These are phyloP conservation scores for Yponomeuta malinellus DNA, from an alignment of 2,888 invertebrate genomes.

Conservation along the genomic window DNA sequence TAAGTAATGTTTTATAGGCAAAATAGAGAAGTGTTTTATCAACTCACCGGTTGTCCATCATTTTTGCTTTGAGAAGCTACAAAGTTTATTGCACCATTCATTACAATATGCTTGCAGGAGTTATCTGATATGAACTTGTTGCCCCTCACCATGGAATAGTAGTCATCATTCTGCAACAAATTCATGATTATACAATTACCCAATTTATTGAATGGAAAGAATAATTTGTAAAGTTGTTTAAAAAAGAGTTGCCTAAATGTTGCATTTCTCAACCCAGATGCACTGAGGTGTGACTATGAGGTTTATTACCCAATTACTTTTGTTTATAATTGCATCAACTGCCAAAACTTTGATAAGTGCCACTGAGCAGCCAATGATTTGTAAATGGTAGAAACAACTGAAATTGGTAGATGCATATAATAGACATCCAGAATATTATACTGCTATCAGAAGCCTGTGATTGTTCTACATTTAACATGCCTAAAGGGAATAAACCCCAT, in stretches of 20 bases:
- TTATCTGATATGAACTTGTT: conserved; percentile 62
- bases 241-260: background rate
- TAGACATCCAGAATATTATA: no score
- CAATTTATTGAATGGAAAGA: background rate
- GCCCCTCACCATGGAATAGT: conserved; percentile 67
- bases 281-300: background rate
- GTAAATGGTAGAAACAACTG: no score
- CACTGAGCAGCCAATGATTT: no score
- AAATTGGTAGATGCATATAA: no score
- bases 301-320: background rate
- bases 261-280: background rate
- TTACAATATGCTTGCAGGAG: conserved; percentile 59
- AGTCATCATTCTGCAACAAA: conserved; percentile 61
- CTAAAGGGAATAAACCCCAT: no score
- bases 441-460: no score
- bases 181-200: background rate
- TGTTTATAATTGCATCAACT: background rate
- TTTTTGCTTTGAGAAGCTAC: conserved; percentile 37
- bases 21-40: no score
- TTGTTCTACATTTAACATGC: no score
- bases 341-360: no score
- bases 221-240: background rate
- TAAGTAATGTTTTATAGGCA: no score
- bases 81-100: conserved; percentile 65
- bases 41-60: conserved; percentile 50